Evolutionary conservation across 2,113 vertebrate species (phyloP), one percentile per base, ranked within the genome.

Genomic region (Indicator maculatus): DNA sequence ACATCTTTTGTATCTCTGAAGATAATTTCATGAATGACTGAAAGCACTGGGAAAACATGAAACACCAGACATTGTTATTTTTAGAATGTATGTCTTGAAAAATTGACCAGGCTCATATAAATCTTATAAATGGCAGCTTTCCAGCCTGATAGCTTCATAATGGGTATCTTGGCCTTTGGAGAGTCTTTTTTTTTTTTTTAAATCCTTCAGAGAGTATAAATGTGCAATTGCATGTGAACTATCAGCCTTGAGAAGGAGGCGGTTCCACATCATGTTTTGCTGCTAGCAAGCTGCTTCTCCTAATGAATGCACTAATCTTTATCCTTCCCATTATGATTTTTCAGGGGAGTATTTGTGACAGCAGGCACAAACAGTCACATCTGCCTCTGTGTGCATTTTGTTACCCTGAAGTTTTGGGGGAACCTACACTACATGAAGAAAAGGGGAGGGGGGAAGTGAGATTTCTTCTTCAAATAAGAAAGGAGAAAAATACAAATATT

Each of bases 61-160:
- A 47, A 5, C 45, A 76, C 45, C 31, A 66, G 75, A 38, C 63
- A 79, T 58, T 82, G 59, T 45, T 90, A 63, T 84, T 72, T 85
- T 75, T 69, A 39, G 16, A 75, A 73, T 15, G 17, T 64, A 31
- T 28, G 36, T 74, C 94, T 92, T 74, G 67, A 85, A 92, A 93
- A 89, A 71, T 47, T 58, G 59, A 39, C 70, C 52, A 83, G 81
- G 45, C 31, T 89, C 28, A 13, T 86, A 76, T 60, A 85, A 92
- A 88, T 85, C 52, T 80, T 83, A 78, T 31, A 92, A 86, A 91
- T 44, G 33, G 45, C 75, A 94, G 45, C 38, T 92, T 92, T 94
- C 78, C 78, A 92, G 59, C 59, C 67, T 74, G 82, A 79, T 73
- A 80, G n/a, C 60, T 85, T 80, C 56, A 66, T 80, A 92, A 89